Evolutionary conservation across 2,888 invertebrate genomes (phyloP).

Genomic region (Ernsta delagoae): DNA sequence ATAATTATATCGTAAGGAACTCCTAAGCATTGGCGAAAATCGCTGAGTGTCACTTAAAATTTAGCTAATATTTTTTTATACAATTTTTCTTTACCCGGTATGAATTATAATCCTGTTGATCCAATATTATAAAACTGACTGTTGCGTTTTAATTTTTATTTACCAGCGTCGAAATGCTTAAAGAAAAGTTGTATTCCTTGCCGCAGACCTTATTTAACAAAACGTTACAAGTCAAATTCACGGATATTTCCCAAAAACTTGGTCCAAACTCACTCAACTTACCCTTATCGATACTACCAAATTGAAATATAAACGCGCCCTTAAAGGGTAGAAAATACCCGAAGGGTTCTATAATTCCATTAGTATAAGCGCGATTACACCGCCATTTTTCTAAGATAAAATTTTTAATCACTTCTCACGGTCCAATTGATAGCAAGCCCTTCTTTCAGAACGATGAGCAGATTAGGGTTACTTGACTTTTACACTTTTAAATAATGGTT

Average conservation of each 20-base stretch:
- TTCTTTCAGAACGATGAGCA: conserved; percentile 56
- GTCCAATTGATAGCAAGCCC: conserved; percentile 56
- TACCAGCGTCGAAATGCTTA: no score
- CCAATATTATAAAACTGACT: no score
- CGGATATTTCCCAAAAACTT: conserved; percentile 4
- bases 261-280: neutral
- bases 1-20: no score
- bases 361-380: conserved; percentile 28
- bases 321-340: conserved; percentile 48
- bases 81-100: no score
- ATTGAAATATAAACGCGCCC: conserved; percentile 37
- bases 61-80: no score
- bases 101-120: no score
- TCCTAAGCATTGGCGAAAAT: no score
- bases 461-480: conserved; percentile 61
- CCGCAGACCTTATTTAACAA: neutral
- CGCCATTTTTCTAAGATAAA: conserved; percentile 71
- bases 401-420: conserved; percentile 69
- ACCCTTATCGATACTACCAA: conserved; percentile 24
- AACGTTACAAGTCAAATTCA: conserved; percentile 5
- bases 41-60: no score
- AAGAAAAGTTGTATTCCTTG: neutral
- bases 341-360: conserved; percentile 22
- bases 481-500: conserved; percentile 42
- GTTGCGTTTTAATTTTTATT: no score